Base-by-base conservation (phyloP, 2,888 invertebrate species). In the Platycheirus albimanus region DNA sequence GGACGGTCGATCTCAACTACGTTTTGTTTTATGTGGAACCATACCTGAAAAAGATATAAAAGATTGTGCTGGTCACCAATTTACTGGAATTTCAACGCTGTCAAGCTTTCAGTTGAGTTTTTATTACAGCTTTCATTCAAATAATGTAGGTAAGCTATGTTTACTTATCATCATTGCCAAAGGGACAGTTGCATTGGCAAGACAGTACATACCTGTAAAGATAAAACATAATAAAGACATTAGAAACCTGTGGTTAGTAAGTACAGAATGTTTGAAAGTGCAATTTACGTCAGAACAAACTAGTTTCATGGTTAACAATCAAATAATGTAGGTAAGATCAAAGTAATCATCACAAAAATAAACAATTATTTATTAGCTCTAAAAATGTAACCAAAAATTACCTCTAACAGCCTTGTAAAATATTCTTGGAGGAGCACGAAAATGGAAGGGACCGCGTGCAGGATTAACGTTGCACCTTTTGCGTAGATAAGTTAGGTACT, bases 391-490 rank as follows among this genome's bases (percentile, higher is more conserved):
- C 5, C 3, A 10, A 56, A 58, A 33, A 91, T 88, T 91, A 97
- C 99, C 99, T 94, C 99, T 94, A 84, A 99, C 98, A 88, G 98
- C 97, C 91, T 99, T 96, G 96, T 96, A 97, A 91, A 99, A 95
- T 89, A 99, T 97, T 92, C 97, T 97, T 88, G 97, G 96, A 56
- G 99, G 99, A 83, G 99, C 98, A 90, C 99, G 95, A 93, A 96
- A 97, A 92, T 99, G 99, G 95, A 97, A 99, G 61, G 99, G 99
- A 86, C 99, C 99, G 91, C 99, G 95, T 84, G 97, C 96, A 66
- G 99, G 99, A 92, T 99, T 99, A 33, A 99, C 98, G 92, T 99
- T 99, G 93, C 99, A 99, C 87, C 99, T 94, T 92, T 99, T 99
- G 85, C 97, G 95, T 89, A 99, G 93, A 92, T 99, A 99, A 86